Evolutionary conservation across 2,888 invertebrate species (phyloP), one percentile per base, ranked within the genome.

Genomic region (Agrotis clavis): DNA sequence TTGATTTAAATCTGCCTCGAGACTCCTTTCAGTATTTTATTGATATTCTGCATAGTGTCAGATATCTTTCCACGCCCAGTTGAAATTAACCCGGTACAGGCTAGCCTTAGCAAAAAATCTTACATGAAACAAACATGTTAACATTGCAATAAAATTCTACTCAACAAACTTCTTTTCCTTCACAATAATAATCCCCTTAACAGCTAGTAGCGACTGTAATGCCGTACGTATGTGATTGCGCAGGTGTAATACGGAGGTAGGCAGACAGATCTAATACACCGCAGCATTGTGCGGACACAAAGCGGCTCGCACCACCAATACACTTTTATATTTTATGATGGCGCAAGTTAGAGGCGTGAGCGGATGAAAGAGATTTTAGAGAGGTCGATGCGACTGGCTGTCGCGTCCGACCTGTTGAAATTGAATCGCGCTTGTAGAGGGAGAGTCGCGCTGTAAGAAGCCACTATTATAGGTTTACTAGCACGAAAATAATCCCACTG

Each of bases 211-310:
- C 51, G 21, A 16, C 48, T 47, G 66, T 69, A 77, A 53, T 63
- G 14, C n/a, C 51, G n/a, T 35, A 21, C 51, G 67, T 69, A 67
- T 54, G 73, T 82, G 81, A 82, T 84, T 78, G 78, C 62, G 66
- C 77, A 70, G 72, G 71, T 75, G 77, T 77, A 78, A 76, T 84
- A 79, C 60, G 71, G 54, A 70, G 69, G 77, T 74, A 53, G 79
- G 79, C 63, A 61, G 63, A 45, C 53, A 47, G 64, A 86, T 83
- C 84, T 90, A 90, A 89, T 89, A 87, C 87, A 67, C 69, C 79
- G 75, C 81, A 73, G 84, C 77, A 89, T 91, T 91, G 91, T 90
- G 71, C 71, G 66, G 69, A 67, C 89, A 89, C 90, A 91, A 90
- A 88, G 89, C 86, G 77, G 21, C 74, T 83, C 82, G 82, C 75